Percentiles rank a stretch among this genome's conserved stretches.
phyloP scores from a whole-genome alignment of 1,140 invertebrate genomes.

The Heterodera schachtii region DNA sequence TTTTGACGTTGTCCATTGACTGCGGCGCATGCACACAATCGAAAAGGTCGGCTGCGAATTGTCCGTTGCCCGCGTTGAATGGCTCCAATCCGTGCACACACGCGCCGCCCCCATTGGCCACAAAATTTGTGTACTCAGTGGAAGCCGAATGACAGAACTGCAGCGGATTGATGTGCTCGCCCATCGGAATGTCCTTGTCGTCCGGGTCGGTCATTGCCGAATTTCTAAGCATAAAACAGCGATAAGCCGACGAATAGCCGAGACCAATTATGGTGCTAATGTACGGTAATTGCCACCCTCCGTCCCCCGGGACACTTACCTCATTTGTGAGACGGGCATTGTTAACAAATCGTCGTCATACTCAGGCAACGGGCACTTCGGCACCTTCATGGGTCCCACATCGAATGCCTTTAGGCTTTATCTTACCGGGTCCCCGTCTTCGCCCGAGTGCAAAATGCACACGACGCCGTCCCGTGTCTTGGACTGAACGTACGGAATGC shows the following conservation, averaged over 20 bases:
- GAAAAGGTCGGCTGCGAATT: slow-evolving; percentile 62
- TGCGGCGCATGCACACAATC: slow-evolving; percentile 56
- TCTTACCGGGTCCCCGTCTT: slow-evolving; percentile 61
- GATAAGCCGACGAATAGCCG: too few relatives aligned
- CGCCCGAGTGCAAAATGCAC: slow-evolving; percentile 62
- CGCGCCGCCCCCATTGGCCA: slow-evolving; percentile 60
- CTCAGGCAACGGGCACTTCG: slow-evolving; percentile 62
- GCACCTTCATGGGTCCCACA: slow-evolving; percentile 15
- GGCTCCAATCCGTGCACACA: slow-evolving; percentile 53
- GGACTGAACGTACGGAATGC: slow-evolving; percentile 59
- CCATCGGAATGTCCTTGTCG: slow-evolving; percentile 64
- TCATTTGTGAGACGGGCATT: slow-evolving; percentile 64
- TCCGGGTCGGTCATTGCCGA: slow-evolving; percentile 64
- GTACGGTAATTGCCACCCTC: too few relatives aligned
- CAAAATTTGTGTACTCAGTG: slow-evolving; percentile 61
- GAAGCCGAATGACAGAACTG: slow-evolving; percentile 57
- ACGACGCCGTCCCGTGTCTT: slow-evolving; percentile 64
- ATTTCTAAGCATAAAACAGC: slow-evolving; percentile 30
- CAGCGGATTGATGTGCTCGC: slow-evolving; percentile 63
- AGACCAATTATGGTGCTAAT: too few relatives aligned
- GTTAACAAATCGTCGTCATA: slow-evolving; percentile 63
- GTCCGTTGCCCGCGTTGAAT: slow-evolving; percentile 57
- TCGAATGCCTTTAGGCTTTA: background rate
- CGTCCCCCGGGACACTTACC: slow-evolving; percentile 1
- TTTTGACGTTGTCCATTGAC: slow-evolving; percentile 61